A percentile compares a stretch with the other conserved stretches of the same genome.
Evolutionary conservation across 2,113 vertebrate genomes (phyloP).

Genomic region (Pelecanoides urinatrix): DNA sequence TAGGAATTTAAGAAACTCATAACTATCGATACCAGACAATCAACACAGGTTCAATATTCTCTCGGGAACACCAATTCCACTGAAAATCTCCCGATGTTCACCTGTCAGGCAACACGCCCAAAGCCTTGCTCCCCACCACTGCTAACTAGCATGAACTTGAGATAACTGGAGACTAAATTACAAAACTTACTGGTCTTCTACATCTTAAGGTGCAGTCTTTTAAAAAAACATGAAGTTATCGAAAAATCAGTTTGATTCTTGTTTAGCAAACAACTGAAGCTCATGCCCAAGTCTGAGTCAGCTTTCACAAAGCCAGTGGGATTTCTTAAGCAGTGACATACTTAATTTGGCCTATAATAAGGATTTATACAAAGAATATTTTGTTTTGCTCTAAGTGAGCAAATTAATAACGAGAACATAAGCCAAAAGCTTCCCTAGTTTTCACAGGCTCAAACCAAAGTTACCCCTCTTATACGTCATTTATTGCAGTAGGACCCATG

Average conservation of each 20-base stretch:
- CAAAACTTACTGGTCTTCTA: neutral
- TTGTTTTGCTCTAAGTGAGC: neutral
- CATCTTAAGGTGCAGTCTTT: neutral
- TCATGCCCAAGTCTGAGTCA: constrained; percentile 20
- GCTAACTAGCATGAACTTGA: neutral
- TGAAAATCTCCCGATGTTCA: neutral
- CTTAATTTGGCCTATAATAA: constrained; percentile 22
- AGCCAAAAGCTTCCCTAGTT: constrained; percentile 34
- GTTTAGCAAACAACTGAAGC: constrained; percentile 10
- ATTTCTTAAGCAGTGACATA: constrained; percentile 27
- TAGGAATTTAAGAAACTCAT: neutral
- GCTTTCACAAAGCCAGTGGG: constrained; percentile 28
- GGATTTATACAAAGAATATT: constrained; percentile 47
- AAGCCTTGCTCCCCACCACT: neutral
- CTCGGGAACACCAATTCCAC: neutral
- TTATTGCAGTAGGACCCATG: neutral
- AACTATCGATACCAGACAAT: neutral
- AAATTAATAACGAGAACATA: constrained; percentile 42
- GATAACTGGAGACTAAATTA: neutral
- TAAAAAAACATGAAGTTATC: neutral
- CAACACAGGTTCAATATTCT: neutral
- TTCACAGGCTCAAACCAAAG: constrained; percentile 26
- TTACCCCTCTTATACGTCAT: neutral
- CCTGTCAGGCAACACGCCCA: neutral
- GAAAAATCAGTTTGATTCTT: neutral